phyloP scores from a whole-genome alignment of 1,140 invertebrate genomes.

The Galendromus occidentalis region DNA sequence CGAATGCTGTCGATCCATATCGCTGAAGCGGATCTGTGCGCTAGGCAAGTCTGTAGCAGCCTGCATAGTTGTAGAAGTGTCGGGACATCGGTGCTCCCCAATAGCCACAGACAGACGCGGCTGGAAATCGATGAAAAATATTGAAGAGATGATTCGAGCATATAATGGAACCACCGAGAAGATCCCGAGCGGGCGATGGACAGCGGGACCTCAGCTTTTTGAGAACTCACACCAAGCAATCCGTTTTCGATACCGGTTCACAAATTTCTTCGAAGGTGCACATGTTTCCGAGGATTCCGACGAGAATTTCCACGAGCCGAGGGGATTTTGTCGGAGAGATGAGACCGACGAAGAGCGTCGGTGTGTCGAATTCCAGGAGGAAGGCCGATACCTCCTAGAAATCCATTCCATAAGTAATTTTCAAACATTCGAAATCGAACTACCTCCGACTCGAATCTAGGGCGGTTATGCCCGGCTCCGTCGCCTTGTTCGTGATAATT shows the following conservation, averaged over 20 bases:
- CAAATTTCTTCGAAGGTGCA: constrained; percentile 2
- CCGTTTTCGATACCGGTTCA: not conserved
- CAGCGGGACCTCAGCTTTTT: no score
- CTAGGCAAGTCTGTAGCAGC: not conserved
- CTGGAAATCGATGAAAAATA: not conserved
- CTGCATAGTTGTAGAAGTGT: not conserved
- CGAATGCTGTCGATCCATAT: not conserved
- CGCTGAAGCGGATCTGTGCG: not conserved
- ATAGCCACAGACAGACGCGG: not conserved
- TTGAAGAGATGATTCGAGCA: no score
- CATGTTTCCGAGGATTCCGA: not conserved
- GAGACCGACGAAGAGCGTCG: not conserved
- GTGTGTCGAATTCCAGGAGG: not conserved
- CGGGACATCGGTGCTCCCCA: not conserved
- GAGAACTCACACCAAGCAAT: not conserved
- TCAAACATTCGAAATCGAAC: no score
- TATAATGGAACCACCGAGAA: no score
- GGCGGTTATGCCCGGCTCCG: no score
- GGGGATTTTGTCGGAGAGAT: not conserved
- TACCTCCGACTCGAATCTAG: no score
- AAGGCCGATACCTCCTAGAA: not conserved
- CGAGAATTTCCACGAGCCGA: not conserved
- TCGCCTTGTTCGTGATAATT: no score
- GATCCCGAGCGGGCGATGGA: no score
- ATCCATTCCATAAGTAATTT: no score